phyloP scores from a whole-genome alignment of 2,113 vertebrate genomes.

The Lipotes vexillifer region DNA sequence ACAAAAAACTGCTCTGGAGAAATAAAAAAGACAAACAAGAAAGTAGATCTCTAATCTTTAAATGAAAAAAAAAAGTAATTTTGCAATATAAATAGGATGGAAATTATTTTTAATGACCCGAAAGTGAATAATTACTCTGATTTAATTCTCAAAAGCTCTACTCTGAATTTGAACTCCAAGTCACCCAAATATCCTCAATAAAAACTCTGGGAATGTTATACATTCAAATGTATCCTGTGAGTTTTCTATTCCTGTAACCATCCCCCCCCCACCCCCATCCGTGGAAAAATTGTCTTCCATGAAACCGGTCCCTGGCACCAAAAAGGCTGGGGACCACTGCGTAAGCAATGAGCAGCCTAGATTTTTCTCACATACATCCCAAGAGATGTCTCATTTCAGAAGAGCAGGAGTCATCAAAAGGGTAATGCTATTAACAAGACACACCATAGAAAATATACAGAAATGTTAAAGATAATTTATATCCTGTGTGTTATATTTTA shows the following conservation, averaged over 20 bases:
- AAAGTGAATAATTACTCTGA: conserved; percentile 34
- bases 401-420: conserved; percentile 64
- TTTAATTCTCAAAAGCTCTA: conserved; percentile 26
- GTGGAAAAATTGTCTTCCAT: too few species aligned
- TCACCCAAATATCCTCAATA: conserved; percentile 53
- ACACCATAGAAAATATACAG: conserved; percentile 58
- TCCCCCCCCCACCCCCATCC: too few species aligned
- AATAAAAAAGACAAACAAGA: conserved; percentile 7
- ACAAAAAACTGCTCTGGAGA: background rate
- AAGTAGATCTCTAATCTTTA: background rate
- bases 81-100: background rate
- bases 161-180: conserved; percentile 45
- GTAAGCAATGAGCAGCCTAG: conserved; percentile 27
- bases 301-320: too few species aligned
- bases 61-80: conserved; percentile 23
- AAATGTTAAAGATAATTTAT: conserved; percentile 74
- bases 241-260: conserved; percentile 51
- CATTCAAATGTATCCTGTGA: conserved; percentile 7
- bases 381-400: conserved; percentile 64
- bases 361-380: conserved; percentile 68
- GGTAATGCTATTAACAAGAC: conserved; percentile 71
- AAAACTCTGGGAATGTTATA: conserved; percentile 51
- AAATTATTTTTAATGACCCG: conserved; percentile 37
- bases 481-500: conserved; percentile 62
- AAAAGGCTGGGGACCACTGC: too few species aligned